A percentile compares a stretch with the other conserved stretches of the same genome.
phyloP scores from a whole-genome alignment of 1,140 invertebrate species.

The Bombus polaris region DNA sequence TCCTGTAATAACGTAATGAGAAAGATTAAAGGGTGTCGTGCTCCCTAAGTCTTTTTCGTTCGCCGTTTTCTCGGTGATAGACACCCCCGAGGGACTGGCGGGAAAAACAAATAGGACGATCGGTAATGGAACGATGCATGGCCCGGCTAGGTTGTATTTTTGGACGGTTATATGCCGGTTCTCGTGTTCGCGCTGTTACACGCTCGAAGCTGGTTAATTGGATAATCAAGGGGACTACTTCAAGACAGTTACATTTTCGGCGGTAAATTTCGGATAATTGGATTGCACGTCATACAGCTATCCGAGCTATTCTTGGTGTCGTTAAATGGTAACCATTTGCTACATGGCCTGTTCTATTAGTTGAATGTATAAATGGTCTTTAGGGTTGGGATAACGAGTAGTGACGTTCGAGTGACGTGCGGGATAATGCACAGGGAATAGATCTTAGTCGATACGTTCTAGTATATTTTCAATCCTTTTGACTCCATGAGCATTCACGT shows the following conservation, averaged over 20 bases:
- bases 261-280: conserved; percentile 21
- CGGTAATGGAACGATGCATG: background rate
- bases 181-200: background rate
- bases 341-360: background rate
- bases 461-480: no score
- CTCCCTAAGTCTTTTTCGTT: background rate
- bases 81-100: background rate
- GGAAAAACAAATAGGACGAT: conserved; percentile 2
- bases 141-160: background rate
- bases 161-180: background rate
- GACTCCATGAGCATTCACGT: no score
- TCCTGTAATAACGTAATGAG: conserved; percentile 49
- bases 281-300: conserved; percentile 31
- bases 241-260: conserved; percentile 1
- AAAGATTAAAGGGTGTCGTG: conserved; percentile 42
- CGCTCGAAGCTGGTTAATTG: conserved; percentile 15
- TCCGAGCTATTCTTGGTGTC: background rate
- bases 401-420: background rate
- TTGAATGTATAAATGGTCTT: background rate
- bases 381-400: background rate
- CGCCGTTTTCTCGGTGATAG: background rate
- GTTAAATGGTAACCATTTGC: conserved; percentile 16
- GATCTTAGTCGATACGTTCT: background rate
- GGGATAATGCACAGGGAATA: background rate
- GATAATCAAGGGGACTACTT: conserved; percentile 8